Conservation (phyloP, 2,797 vertebrate species). For the Choloepus didactylus region DNA sequence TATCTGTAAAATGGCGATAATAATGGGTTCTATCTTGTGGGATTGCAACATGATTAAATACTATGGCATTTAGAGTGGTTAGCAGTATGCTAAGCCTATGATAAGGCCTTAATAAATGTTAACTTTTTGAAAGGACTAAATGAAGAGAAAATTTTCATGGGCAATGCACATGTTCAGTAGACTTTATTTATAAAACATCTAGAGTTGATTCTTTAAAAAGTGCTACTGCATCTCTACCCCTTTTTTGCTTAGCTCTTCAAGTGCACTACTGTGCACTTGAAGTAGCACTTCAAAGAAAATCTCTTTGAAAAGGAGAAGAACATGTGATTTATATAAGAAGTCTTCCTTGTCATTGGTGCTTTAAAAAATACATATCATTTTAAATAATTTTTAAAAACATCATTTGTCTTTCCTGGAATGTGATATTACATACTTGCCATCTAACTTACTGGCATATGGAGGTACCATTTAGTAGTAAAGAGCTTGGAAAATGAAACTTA, state of each 20-base stretch:
- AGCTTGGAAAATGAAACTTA: neutral
- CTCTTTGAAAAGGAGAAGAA: neutral
- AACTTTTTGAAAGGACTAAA: neutral
- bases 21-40: neutral
- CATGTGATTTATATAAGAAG: neutral
- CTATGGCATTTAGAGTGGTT: neutral
- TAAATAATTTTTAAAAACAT: no score
- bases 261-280: no score
- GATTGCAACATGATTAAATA: neutral
- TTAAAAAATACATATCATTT: neutral
- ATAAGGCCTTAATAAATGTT: neutral
- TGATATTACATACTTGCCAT: neutral
- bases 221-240: neutral
- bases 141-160: neutral
- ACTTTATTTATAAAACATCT: neutral
- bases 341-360: neutral
- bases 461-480: neutral
- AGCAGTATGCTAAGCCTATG: neutral
- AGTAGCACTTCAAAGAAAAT: no score
- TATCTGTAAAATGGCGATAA: neutral
- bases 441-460: neutral
- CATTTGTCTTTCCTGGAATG: neutral
- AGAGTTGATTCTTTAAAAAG: neutral
- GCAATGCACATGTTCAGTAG: neutral
- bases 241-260: slow-evolving; percentile 5